Evolutionary conservation across 2,113 vertebrate genomes (phyloP).

Genomic region (Albula goreensis): DNA sequence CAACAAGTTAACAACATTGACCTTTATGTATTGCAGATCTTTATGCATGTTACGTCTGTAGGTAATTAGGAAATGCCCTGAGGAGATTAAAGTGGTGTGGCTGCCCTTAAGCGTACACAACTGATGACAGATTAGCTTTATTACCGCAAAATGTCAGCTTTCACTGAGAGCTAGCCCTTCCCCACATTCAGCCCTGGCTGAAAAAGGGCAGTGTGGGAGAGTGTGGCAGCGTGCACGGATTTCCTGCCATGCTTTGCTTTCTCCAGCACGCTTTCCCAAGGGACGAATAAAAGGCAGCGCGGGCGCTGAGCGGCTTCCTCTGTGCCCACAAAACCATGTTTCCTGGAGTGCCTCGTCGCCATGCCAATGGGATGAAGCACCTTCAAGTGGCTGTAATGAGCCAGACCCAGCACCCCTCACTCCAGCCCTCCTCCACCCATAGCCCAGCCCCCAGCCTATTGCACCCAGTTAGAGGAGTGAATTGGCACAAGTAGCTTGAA

Average conservation of each 20-base stretch:
- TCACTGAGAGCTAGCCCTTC: background rate
- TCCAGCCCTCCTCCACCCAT: background rate
- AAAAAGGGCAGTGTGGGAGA: background rate
- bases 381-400: conserved; percentile 21
- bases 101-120: conserved; percentile 30
- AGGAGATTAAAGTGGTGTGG: conserved; percentile 36
- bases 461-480: background rate
- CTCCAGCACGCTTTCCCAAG: conserved; percentile 22
- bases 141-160: conserved; percentile 14
- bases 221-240: conserved; percentile 29
- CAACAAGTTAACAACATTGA: background rate
- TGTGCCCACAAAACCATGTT: conserved; percentile 28
- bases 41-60: conserved; percentile 34
- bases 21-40: background rate
- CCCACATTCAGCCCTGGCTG: background rate
- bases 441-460: background rate
- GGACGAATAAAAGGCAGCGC: conserved; percentile 32
- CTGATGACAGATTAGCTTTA: conserved; percentile 40
- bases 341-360: conserved; percentile 38
- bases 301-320: conserved; percentile 41
- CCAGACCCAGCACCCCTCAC: background rate
- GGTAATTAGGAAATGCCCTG: conserved; percentile 46
- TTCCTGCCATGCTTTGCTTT: conserved; percentile 47
- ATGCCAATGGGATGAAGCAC: conserved; percentile 6
- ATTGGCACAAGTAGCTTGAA: background rate